A percentile compares a stretch with the other conserved stretches of the same genome.
phyloP scores from a whole-genome alignment of 2,888 invertebrate genomes.

The Lobophora halterata region DNA sequence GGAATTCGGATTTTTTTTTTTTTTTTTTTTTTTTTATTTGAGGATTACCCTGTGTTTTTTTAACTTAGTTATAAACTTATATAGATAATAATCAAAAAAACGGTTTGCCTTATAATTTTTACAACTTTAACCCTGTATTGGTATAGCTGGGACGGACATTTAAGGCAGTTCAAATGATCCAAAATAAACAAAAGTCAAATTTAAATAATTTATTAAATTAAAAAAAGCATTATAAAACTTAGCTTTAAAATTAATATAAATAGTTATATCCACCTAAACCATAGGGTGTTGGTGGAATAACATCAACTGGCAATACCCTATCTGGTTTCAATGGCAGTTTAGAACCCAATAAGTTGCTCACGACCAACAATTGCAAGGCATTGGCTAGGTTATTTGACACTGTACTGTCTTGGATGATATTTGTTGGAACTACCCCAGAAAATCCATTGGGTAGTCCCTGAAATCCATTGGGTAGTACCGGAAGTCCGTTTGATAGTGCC shows the following conservation, averaged over 20 bases:
- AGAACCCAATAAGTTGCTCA: conserved; percentile 59
- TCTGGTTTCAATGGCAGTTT: conserved; percentile 45
- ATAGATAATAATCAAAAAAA: no score
- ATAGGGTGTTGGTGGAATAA: conserved; percentile 17
- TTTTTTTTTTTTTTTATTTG: no score
- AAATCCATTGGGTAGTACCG: conserved; percentile 3
- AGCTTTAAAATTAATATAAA: conserved; percentile 37
- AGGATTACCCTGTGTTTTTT: no score
- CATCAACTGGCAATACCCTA: conserved; percentile 33
- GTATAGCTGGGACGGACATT: no score
- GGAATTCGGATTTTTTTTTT: no score
- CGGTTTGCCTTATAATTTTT: no score
- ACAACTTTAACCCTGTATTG: no score
- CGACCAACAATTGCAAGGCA: conserved; percentile 60
- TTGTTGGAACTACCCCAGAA: conserved; percentile 24
- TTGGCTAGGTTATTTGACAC: conserved; percentile 66
- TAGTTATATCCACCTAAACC: conserved; percentile 36
- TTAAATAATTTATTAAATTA: no score
- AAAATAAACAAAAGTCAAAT: no score
- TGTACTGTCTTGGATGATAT: conserved; percentile 58
- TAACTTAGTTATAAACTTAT: no score
- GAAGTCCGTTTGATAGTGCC: conserved; percentile 2
- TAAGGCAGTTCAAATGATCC: no score
- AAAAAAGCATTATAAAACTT: no score
- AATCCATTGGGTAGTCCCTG: conserved; percentile 4